Evolutionary conservation across 30 jellyfish, hydroid and myxozoan genomes (phyloP).

Genomic region (Aurelia sp.): DNA sequence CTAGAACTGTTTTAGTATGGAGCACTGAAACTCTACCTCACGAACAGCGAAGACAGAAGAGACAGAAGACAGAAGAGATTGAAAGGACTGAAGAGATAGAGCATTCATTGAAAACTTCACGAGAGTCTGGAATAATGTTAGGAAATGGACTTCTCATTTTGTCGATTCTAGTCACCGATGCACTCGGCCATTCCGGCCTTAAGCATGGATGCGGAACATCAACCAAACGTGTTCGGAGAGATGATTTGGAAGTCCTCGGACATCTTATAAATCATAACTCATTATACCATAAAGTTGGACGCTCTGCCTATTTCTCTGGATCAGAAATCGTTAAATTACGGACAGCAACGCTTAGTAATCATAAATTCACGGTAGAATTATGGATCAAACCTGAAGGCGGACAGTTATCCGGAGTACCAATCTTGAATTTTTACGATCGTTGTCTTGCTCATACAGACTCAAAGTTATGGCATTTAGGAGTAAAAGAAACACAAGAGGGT

Average conservation of each 20-base stretch:
- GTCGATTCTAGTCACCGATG: too few species aligned
- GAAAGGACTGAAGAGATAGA: too few species aligned
- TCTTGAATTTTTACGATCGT: conserved; percentile 59
- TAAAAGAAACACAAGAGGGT: conserved; percentile 31
- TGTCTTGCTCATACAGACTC: conserved; percentile 42
- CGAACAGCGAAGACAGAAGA: too few species aligned
- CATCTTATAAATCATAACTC: conserved; percentile 23
- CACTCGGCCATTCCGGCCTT: too few species aligned
- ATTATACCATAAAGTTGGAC: conserved; percentile 3
- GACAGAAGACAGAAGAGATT: too few species aligned
- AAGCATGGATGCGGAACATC: conserved; percentile 7
- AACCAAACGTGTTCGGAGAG: conserved; percentile 60
- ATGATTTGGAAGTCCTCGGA: conserved; percentile 65
- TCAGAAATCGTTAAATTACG: conserved; percentile 67
- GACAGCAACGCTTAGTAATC: neutral
- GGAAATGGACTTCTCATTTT: too few species aligned
- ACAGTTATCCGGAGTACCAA: conserved; percentile 68
- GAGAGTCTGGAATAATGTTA: too few species aligned
- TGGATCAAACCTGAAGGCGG: conserved; percentile 97
- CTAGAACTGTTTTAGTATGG: too few species aligned
- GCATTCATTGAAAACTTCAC: too few species aligned
- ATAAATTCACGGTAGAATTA: conserved; percentile 70
- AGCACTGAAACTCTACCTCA: too few species aligned
- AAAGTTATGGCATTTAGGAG: conserved; percentile 58
- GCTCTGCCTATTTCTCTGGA: conserved; percentile 83